A percentile compares a stretch with the other conserved stretches of the same genome.
These are phyloP conservation scores for Merodon equestris DNA, from an alignment of 2,888 invertebrate genomes.

Conservation along the genomic window DNA sequence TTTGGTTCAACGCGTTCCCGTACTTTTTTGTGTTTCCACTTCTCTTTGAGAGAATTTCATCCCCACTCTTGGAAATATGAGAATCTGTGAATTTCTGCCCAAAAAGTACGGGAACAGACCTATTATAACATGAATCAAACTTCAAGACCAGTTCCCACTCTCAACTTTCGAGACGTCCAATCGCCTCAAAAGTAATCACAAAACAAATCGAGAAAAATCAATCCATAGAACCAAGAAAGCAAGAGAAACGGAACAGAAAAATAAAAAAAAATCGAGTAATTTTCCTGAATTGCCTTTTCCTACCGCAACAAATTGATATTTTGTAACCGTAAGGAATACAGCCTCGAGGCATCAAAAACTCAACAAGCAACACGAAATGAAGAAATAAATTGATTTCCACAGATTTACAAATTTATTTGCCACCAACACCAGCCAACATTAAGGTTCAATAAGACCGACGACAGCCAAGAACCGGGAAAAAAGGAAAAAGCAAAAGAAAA, in stretches of 20 bases:
- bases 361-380: slow-evolving; percentile 27
- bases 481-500: slow-evolving; percentile 12
- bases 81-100: too few relatives aligned
- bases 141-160: too few relatives aligned
- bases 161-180: too few relatives aligned
- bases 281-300: slow-evolving; percentile 45
- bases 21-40: too few relatives aligned
- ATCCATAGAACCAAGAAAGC: too few relatives aligned
- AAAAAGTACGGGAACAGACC: too few relatives aligned
- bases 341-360: neutral
- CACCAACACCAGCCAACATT: slow-evolving; percentile 45
- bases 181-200: too few relatives aligned
- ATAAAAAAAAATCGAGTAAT: slow-evolving; percentile 39
- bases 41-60: too few relatives aligned
- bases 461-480: slow-evolving; percentile 4
- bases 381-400: slow-evolving; percentile 68
- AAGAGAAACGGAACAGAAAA: neutral
- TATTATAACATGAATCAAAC: too few relatives aligned
- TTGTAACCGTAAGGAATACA: slow-evolving; percentile 39
- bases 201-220: too few relatives aligned
- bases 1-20: too few relatives aligned
- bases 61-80: too few relatives aligned
- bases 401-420: slow-evolving; percentile 68
- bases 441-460: slow-evolving; percentile 22
- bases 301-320: slow-evolving; percentile 62